Evolutionary conservation across 2,113 vertebrate species (phyloP), one percentile per base, ranked within the genome.

Genomic region (Solea solea): DNA sequence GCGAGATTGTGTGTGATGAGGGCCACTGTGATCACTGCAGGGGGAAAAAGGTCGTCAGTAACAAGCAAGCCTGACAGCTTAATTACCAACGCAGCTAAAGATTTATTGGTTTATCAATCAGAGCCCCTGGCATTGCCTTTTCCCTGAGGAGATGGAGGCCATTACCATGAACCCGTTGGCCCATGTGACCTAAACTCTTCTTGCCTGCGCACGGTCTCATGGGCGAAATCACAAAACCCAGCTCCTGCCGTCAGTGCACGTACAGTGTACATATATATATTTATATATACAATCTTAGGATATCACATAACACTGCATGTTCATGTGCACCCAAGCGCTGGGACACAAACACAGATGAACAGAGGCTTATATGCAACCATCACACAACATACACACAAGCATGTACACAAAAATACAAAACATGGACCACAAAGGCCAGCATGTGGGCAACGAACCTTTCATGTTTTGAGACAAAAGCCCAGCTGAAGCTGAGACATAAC

Each of bases 51-150:
- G 90, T 92, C 83, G 89, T 91, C 94, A 84, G 89, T 92, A 94
- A 95, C 94, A 96, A 92, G 92, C 89, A 82, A 85, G 90, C 91
- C 93, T 96, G 96, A 96, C 95, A 96, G 94, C 93, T 96, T 96
- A 96, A 96, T 97, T 96, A 96, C 95, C 92, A 94, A 95, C 92
- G 93, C 93, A 92, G 92, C 94, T 95, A 96, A 96, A 96, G 96
- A 97, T 97, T 96, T 97, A 97, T 96, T 95, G 96, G 96, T 96
- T 97, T 96, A 97, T 96, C 95, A 97, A 96, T 97, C 93, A 95
- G 91, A 70, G 93, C 95, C 94, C 87, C 78, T 9, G 92, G 95
- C 94, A 64, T 88, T 92, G 91, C 91, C 89, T 94, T 93, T 81
- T 63, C 93, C 94, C 95, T 92, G 83, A 88, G 93, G 94, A 91